phyloP scores from a whole-genome alignment of 2,888 invertebrate species.

The Liopterus haemorrhoidalis region DNA sequence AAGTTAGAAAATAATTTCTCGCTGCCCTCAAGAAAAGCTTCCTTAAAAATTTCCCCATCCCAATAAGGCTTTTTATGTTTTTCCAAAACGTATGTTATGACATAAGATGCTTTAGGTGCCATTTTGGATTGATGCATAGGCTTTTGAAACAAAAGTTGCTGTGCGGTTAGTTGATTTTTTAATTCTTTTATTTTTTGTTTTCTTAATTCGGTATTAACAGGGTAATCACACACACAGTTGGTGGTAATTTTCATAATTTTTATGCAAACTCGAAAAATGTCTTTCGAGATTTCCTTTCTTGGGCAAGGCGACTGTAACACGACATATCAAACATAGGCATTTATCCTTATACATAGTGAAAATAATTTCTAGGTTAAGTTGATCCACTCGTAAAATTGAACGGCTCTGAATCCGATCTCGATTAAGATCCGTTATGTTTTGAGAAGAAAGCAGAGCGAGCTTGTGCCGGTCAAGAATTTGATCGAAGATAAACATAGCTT shows the following conservation, averaged over 20 bases:
- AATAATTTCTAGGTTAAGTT: too few species aligned
- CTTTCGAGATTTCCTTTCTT: too few species aligned
- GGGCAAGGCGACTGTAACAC: conserved; percentile 8
- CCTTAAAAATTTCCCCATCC: conserved; percentile 7
- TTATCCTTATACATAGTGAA: conserved; percentile 7
- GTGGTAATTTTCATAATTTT: too few species aligned
- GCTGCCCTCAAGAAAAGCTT: conserved; percentile 11
- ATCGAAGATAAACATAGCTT: too few species aligned
- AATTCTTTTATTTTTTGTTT: conserved; percentile 8
- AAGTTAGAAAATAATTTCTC: conserved; percentile 12
- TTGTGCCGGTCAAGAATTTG: too few species aligned
- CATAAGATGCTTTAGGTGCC: conserved; percentile 7
- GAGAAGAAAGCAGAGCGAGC: too few species aligned
- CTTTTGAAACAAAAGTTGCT: conserved; percentile 8
- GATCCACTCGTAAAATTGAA: too few species aligned
- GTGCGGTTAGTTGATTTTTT: conserved; percentile 8
- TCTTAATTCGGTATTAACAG: too few species aligned
- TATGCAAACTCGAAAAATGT: conserved; percentile 7
- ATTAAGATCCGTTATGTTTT: too few species aligned
- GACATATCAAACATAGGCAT: conserved; percentile 10
- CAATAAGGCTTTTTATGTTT: conserved; percentile 6
- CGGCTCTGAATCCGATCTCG: too few species aligned
- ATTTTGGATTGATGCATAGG: conserved; percentile 9
- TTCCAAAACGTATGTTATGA: conserved; percentile 4
- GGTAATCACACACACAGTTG: too few species aligned